Conservation (phyloP, 53 echinoderm and acorn worm genomes). For the Holothuria leucospilota region DNA sequence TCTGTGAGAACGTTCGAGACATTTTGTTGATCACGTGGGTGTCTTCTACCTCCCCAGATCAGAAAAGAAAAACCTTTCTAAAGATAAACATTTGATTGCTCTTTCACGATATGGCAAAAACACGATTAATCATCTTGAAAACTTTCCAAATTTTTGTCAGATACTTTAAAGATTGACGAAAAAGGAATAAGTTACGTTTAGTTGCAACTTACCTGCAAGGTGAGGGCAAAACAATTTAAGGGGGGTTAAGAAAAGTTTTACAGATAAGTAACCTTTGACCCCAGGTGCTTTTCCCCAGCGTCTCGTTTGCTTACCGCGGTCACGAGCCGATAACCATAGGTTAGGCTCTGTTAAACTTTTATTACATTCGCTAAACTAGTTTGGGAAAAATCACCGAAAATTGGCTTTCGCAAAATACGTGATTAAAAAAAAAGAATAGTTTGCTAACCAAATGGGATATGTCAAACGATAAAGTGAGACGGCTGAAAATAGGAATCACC, state of each 20-base stretch:
- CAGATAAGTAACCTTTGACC: constrained; percentile 5
- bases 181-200: not conserved
- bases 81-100: not conserved
- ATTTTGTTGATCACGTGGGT: too few relatives aligned
- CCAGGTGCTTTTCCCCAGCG: constrained; percentile 28
- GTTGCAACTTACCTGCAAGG: constrained; percentile 13
- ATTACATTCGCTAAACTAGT: too few relatives aligned
- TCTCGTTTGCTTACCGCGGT: constrained; percentile 41
- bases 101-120: constrained; percentile 27
- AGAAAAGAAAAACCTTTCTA: too few relatives aligned
- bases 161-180: not conserved
- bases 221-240: not conserved
- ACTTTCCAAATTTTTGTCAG: not conserved
- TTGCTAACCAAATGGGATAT: constrained; percentile 34
- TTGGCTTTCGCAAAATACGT: constrained; percentile 1
- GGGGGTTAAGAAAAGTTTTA: not conserved
- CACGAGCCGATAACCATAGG: constrained; percentile 24
- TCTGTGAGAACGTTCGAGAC: too few relatives aligned
- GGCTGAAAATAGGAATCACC: constrained; percentile 21
- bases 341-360: not conserved
- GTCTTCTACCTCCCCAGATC: too few relatives aligned
- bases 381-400: too few relatives aligned
- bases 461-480: constrained; percentile 20
- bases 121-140: constrained; percentile 14
- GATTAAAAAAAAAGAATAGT: not conserved